Base-by-base conservation (phyloP, 2,888 invertebrate species). In the Dolichopus griseipennis region DNA sequence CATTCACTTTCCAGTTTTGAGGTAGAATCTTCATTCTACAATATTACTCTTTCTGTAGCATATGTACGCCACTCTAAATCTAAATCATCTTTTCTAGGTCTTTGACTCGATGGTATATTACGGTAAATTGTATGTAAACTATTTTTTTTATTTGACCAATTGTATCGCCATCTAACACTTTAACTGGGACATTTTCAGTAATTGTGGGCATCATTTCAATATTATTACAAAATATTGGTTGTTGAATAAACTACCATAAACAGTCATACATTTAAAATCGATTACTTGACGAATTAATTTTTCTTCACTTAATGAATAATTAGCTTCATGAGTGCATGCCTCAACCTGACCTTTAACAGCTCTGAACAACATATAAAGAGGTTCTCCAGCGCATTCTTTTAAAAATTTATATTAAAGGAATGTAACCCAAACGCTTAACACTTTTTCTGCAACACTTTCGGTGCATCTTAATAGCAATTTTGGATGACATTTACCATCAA, bases 311-410 rank as follows among this genome's bases (percentile, higher is more conserved):
- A 99, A 87, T 6, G 99, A 98, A 82, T 99, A 99, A 72, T 97
- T 88, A 68, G 99, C 98, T 83, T 99, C 99, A 68, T 96, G 95
- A 68, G 96, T 96, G 75, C 97, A 91, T 43, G 94, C 92, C 83
- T 99, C 99, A 72, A 98, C 96, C 84, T 99, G 99, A 79, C 98
- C 97, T 83, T 99, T 99, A 80, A 99, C 97, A 72, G 98, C 98
- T 82, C 97, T 91, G 84, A 97, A 99, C 75, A 99, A 85, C 88
- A 98, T 92, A 83, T 96, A 99, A 69, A 99, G 85, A 67, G 98
- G 97, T 83, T 98, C 97, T 37, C 99, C 99, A 65, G 97, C 97
- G 83, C 97, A 97, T 81, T 98, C 97, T 79, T 97, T 90, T 76
- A 99, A 86, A 84, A 98, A 99, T 85, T 97, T 96, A 82, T 97